These are phyloP conservation scores for Busseola fusca DNA, from an alignment of 2,888 invertebrate species.

Conservation along the genomic window DNA sequence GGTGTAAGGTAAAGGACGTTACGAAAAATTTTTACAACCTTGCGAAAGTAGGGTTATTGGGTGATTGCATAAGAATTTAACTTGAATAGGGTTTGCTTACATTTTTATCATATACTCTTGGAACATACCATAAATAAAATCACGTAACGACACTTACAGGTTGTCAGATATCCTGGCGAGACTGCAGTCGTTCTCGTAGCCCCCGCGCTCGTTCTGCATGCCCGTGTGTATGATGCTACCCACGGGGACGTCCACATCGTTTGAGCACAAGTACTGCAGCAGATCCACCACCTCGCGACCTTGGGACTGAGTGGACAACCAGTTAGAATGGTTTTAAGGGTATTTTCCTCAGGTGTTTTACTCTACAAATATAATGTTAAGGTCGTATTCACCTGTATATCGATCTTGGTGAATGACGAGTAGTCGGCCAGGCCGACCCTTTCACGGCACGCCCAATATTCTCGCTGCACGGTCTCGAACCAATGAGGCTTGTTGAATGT, in stretches of 20 bases:
- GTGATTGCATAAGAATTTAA: neutral
- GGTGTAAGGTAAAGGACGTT: no score
- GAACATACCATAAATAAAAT: neutral
- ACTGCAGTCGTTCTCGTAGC: conserved; percentile 99
- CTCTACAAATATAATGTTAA: neutral
- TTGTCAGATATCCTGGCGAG: conserved; percentile 95
- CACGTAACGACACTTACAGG: conserved; percentile 90
- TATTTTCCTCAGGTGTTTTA: neutral
- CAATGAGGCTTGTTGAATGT: conserved; percentile 97
- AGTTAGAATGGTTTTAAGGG: neutral
- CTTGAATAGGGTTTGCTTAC: neutral
- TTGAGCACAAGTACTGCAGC: conserved; percentile 97
- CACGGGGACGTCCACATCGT: conserved; percentile 97
- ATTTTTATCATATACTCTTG: no score
- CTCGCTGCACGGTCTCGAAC: conserved; percentile 96
- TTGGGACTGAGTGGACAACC: conserved; percentile 90
- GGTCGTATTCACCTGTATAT: conserved; percentile 92
- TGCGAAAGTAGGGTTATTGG: neutral
- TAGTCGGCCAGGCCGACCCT: conserved; percentile 98
- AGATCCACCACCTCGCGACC: conserved; percentile 96
- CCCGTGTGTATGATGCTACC: conserved; percentile 99
- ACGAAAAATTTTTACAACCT: neutral
- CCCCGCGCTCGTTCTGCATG: conserved; percentile 98
- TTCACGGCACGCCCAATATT: conserved; percentile 98
- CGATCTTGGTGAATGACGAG: conserved; percentile 98